These are phyloP conservation scores for Nothobranchius kuhntae DNA, from an alignment of 2,113 vertebrate genomes.

Conservation along the genomic window DNA sequence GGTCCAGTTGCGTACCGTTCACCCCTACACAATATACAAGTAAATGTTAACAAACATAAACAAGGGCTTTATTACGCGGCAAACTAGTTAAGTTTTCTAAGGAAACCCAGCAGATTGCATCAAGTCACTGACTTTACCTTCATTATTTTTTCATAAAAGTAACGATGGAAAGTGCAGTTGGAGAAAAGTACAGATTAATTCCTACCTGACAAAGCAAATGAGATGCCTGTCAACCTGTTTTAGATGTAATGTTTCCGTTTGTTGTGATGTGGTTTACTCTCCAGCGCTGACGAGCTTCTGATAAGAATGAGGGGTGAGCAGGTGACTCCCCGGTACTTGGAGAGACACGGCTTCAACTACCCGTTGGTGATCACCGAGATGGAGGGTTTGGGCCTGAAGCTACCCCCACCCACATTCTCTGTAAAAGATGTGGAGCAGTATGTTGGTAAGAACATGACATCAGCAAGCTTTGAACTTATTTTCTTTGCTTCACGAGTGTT, in stretches of 20 bases:
- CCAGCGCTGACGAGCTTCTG: constrained; percentile 91
- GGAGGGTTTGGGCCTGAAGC: constrained; percentile 92
- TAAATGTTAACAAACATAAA: too few relatives aligned
- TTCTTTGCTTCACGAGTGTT: constrained; percentile 2
- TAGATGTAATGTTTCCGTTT: background rate
- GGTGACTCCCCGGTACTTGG: constrained; percentile 91
- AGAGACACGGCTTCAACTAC: constrained; percentile 92
- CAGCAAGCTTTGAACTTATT: background rate
- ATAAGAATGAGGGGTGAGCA: constrained; percentile 91
- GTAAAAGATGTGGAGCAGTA: constrained; percentile 94
- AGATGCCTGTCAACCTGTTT: background rate
- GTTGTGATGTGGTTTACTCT: background rate
- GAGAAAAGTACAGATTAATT: too few relatives aligned
- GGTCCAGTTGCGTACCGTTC: too few relatives aligned
- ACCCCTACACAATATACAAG: too few relatives aligned
- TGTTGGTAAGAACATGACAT: constrained; percentile 86
- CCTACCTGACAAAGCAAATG: too few relatives aligned
- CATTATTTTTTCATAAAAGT: too few relatives aligned
- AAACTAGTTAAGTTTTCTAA: too few relatives aligned
- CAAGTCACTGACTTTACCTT: too few relatives aligned
- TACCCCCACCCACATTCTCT: constrained; percentile 88
- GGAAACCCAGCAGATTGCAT: too few relatives aligned
- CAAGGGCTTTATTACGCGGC: too few relatives aligned
- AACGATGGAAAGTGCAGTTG: too few relatives aligned
- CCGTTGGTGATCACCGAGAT: constrained; percentile 89